A percentile compares a stretch with the other conserved stretches of the same genome.
These are phyloP conservation scores for Patella caerulea DNA, from an alignment of 2,888 invertebrate species.

Conservation along the genomic window DNA sequence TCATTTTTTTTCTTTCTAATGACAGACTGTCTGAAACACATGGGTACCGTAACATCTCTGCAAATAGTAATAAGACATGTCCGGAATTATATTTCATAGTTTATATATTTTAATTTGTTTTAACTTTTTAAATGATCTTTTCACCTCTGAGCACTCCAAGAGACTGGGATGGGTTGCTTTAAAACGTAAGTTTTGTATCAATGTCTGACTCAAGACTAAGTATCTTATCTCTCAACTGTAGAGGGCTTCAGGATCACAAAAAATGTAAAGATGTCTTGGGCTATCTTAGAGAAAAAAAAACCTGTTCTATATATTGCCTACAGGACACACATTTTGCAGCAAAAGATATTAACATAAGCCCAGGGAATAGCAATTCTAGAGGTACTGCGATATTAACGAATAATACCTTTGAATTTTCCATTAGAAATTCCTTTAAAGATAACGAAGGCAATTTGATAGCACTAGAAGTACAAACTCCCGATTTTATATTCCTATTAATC, in stretches of 20 bases:
- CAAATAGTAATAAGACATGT: no score
- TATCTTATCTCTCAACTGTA: background rate
- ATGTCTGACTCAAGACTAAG: no score
- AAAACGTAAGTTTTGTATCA: no score
- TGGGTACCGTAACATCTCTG: no score
- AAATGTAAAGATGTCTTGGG: background rate
- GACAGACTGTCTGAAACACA: no score
- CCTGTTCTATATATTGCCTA: conserved; percentile 1
- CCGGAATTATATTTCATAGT: no score
- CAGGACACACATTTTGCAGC: background rate
- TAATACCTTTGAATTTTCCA: background rate
- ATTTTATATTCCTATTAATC: background rate
- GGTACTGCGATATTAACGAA: background rate
- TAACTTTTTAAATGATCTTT: no score
- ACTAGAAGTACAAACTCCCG: background rate
- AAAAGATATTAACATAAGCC: background rate
- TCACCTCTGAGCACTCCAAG: no score
- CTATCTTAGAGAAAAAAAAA: background rate
- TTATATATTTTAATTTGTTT: no score
- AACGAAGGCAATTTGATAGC: background rate
- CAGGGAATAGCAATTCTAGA: background rate
- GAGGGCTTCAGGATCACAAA: background rate
- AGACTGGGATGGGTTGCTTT: no score
- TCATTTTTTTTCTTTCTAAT: no score
- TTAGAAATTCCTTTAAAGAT: background rate